Evolutionary conservation across 2,797 vertebrate genomes (phyloP).

Genomic region (Phataginus tetradactyla): DNA sequence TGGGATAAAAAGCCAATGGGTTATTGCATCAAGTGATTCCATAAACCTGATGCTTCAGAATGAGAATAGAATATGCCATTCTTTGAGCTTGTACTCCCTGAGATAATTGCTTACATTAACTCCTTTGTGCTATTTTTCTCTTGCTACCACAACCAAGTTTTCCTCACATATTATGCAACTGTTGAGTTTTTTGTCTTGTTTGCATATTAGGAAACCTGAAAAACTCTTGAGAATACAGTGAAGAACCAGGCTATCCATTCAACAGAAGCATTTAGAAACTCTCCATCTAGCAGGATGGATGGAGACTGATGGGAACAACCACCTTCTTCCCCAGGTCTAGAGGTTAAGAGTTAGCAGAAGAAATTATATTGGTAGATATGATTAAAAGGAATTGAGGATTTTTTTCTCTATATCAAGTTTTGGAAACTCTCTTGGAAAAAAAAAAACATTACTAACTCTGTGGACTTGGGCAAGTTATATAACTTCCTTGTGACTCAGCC

Average conservation of each 20-base stretch:
- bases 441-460: not conserved
- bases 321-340: not conserved
- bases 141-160: not conserved
- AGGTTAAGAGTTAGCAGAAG: not conserved
- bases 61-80: not conserved
- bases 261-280: not conserved
- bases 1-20: not conserved
- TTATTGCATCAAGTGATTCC: not conserved
- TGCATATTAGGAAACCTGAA: not conserved
- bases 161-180: not conserved
- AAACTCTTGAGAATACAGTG: not conserved
- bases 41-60: slow-evolving; percentile 13
- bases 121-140: not conserved
- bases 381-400: not conserved
- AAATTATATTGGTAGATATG: not conserved
- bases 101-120: not conserved
- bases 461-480: not conserved
- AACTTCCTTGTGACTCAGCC: not conserved
- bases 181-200: not conserved
- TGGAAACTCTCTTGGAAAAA: not conserved
- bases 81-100: not conserved
- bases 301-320: not conserved
- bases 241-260: not conserved
- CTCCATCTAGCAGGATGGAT: not conserved
- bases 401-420: not conserved